Conservation (phyloP, 2,113 vertebrate genomes). For the Gracilinanus agilis region DNA sequence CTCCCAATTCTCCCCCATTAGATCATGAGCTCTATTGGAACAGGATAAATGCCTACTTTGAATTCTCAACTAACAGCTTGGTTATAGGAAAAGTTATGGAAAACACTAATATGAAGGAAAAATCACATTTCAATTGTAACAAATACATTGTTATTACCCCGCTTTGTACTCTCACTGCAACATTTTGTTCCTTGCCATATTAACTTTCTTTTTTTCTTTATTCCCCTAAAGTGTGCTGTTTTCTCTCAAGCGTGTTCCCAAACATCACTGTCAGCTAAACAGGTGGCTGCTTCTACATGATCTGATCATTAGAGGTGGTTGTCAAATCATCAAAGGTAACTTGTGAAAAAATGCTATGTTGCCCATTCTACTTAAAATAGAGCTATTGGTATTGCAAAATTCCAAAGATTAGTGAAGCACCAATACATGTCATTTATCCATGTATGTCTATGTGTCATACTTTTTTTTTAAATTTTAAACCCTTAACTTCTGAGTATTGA, state of each 20-base stretch:
- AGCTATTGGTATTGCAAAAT: background rate
- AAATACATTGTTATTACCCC: background rate
- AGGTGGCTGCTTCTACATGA: conserved; percentile 18
- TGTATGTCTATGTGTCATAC: no score
- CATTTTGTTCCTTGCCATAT: background rate
- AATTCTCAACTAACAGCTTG: background rate
- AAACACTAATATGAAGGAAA: background rate
- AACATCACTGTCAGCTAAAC: conserved; percentile 1
- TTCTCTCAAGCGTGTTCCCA: background rate
- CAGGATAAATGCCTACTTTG: background rate
- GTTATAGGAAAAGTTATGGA: background rate
- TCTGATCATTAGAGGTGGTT: background rate
- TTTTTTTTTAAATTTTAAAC: no score
- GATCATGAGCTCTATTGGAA: background rate
- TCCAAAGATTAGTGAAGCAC: background rate
- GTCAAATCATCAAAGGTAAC: conserved; percentile 1
- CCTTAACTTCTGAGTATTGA: no score
- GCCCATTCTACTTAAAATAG: conserved; percentile 13
- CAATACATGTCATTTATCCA: background rate
- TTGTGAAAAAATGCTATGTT: background rate
- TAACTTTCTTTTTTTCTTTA: background rate
- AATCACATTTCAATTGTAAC: background rate
- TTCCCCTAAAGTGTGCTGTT: background rate
- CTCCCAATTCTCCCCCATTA: background rate
- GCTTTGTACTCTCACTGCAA: background rate